Conservation (phyloP, 2,888 invertebrate species). For the Axea sp. region DNA sequence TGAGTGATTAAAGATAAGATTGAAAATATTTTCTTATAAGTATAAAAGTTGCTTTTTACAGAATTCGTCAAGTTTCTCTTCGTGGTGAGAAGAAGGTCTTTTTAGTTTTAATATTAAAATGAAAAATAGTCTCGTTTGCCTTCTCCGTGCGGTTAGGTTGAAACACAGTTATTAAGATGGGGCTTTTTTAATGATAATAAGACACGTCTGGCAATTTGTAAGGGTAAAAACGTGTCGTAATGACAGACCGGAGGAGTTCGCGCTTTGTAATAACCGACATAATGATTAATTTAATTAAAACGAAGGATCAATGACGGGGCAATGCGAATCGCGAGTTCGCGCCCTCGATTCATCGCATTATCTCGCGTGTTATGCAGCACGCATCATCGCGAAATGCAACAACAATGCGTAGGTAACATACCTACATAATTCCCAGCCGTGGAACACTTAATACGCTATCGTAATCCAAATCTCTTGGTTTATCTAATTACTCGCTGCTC, state of each 20-base stretch:
- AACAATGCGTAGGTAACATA: conserved; percentile 52
- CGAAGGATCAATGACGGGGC: conserved; percentile 16
- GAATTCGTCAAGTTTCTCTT: no score
- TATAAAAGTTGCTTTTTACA: no score
- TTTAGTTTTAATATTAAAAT: no score
- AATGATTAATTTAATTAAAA: conserved; percentile 39
- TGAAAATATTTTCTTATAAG: no score
- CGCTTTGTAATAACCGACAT: conserved; percentile 30
- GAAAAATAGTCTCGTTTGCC: background rate
- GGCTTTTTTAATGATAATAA: background rate
- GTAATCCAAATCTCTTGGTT: conserved; percentile 46
- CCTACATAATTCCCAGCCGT: conserved; percentile 52
- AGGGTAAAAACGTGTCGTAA: conserved; percentile 3
- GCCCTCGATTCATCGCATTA: conserved; percentile 47
- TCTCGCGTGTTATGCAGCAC: conserved; percentile 26
- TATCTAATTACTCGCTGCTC: conserved; percentile 43
- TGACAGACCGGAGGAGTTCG: conserved; percentile 1
- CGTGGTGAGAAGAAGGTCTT: no score
- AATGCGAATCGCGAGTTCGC: conserved; percentile 30
- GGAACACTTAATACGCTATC: conserved; percentile 47
- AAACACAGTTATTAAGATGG: no score
- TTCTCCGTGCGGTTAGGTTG: no score
- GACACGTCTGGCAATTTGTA: background rate
- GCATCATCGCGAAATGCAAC: conserved; percentile 20
- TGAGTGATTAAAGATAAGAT: no score